A percentile compares a stretch with the other conserved stretches of the same genome.
Conservation (phyloP, 2,113 vertebrate species). For the Upupa epops region DNA sequence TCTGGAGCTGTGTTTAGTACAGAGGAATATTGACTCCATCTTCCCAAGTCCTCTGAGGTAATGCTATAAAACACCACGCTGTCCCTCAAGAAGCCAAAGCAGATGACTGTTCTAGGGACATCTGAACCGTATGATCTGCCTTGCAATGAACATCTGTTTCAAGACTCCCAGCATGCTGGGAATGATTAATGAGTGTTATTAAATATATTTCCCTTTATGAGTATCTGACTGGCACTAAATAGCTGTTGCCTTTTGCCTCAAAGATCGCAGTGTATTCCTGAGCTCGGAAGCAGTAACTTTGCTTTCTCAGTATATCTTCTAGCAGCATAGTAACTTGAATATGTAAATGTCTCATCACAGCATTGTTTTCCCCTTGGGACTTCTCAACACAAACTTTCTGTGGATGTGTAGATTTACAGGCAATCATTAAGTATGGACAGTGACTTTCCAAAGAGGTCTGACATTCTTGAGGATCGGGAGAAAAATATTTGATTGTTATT, state of each 20-base stretch:
- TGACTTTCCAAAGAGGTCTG: not conserved
- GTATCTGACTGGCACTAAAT: not conserved
- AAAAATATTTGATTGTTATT: not conserved
- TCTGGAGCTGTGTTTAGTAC: slow-evolving; percentile 13
- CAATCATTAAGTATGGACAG: not conserved
- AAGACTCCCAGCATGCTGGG: slow-evolving; percentile 25
- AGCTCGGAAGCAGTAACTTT: not conserved
- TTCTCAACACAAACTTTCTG: not conserved
- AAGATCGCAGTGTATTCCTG: not conserved
- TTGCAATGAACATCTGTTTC: slow-evolving; percentile 24
- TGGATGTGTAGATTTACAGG: not conserved
- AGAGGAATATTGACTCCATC: not conserved
- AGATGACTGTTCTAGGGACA: not conserved
- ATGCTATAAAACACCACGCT: slow-evolving; percentile 22
- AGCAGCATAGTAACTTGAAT: not conserved
- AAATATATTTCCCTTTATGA: slow-evolving; percentile 19
- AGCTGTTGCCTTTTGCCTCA: not conserved
- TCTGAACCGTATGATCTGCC: slow-evolving; percentile 25
- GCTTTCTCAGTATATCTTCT: not conserved
- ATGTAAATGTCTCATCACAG: not conserved
- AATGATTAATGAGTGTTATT: slow-evolving; percentile 47
- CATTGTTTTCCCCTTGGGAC: not conserved
- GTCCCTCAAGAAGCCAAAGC: not conserved
- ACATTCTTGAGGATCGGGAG: not conserved
- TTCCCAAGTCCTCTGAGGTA: slow-evolving; percentile 5